Conservation (phyloP, 2,888 invertebrate genomes). For the Ophonus ardosiacus region DNA sequence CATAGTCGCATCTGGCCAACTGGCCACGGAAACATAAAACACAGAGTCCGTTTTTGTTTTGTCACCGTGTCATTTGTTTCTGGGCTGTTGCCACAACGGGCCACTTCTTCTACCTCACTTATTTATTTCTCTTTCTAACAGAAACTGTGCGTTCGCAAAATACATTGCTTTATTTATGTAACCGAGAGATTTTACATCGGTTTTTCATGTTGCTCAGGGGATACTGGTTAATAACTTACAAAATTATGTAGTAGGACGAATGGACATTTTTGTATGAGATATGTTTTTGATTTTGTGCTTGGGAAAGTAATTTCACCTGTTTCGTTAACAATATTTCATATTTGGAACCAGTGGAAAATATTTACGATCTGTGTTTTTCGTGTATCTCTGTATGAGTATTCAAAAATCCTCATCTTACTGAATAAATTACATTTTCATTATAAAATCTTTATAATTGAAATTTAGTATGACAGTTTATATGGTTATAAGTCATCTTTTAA, state of each 20-base stretch:
- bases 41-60: constrained; percentile 17
- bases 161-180: background rate
- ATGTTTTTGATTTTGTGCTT: no score
- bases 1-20: background rate
- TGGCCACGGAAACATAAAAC: background rate
- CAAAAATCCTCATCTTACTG: no score
- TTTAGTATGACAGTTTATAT: no score
- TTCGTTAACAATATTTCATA: no score
- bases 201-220: background rate
- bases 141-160: background rate
- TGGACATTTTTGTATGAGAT: no score
- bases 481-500: no score
- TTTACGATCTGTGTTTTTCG: no score
- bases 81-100: background rate
- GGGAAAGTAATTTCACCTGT: no score
- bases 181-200: background rate
- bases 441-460: no score
- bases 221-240: background rate
- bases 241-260: background rate
- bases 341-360: no score
- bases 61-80: constrained; percentile 33
- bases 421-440: no score
- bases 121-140: background rate
- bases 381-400: no score
- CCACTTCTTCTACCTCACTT: background rate